phyloP scores from a whole-genome alignment of 2,797 vertebrate species.

The Cyprinodon diabolis region DNA sequence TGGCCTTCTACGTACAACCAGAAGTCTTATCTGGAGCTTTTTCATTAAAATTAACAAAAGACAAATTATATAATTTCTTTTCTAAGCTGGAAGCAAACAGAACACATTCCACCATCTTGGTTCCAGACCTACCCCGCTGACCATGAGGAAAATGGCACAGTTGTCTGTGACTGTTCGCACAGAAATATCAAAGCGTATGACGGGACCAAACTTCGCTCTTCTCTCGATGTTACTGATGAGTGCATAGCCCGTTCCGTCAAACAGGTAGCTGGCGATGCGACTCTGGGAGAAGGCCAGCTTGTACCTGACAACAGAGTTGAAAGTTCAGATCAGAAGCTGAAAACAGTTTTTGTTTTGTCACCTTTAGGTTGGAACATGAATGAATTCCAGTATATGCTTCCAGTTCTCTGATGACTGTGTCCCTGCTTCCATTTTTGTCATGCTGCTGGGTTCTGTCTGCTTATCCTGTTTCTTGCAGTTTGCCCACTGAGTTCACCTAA shows the following conservation, averaged over 20 bases:
- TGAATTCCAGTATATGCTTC: too few relatives aligned
- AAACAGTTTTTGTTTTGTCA: neutral
- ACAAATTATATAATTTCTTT: neutral
- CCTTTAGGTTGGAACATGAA: too few relatives aligned
- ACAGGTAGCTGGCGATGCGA: constrained; percentile 92
- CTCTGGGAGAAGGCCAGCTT: constrained; percentile 96
- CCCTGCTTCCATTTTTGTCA: too few relatives aligned
- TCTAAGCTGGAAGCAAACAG: neutral
- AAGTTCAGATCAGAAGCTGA: neutral
- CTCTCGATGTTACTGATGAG: constrained; percentile 90
- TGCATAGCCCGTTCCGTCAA: constrained; percentile 94
- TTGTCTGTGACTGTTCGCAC: constrained; percentile 90
- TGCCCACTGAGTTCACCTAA: too few relatives aligned
- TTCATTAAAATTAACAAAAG: neutral
- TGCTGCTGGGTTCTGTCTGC: too few relatives aligned
- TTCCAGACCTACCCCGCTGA: constrained; percentile 85
- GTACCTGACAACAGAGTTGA: constrained; percentile 79
- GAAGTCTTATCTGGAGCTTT: neutral
- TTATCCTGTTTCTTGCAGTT: too few relatives aligned
- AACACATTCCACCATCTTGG: neutral
- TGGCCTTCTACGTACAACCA: neutral
- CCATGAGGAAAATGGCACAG: constrained; percentile 92
- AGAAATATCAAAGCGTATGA: constrained; percentile 96
- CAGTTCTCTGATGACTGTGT: too few relatives aligned
- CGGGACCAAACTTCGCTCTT: constrained; percentile 89